phyloP scores from a whole-genome alignment of 2,888 invertebrate species.

The Ellobium chinense region DNA sequence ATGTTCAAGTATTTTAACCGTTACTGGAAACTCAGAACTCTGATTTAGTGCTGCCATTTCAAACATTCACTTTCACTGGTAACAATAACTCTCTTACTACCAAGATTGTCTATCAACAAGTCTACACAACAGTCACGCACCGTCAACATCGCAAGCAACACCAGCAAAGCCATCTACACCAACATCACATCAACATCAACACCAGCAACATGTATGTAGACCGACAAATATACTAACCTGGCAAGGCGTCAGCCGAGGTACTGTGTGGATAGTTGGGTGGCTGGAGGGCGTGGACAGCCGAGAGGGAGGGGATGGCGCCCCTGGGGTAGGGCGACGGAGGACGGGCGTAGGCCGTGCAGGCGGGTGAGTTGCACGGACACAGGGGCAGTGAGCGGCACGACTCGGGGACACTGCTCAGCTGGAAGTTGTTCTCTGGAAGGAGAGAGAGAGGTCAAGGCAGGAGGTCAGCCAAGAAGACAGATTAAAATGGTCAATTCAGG shows the following conservation, averaged over 20 bases:
- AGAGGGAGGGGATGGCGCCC: constrained; percentile 64
- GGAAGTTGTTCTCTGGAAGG: constrained; percentile 48
- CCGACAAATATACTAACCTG: constrained; percentile 56
- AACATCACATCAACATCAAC: too few relatives aligned
- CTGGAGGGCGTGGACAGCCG: constrained; percentile 70
- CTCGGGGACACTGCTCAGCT: constrained; percentile 49
- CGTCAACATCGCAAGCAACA: too few relatives aligned
- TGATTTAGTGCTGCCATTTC: too few relatives aligned
- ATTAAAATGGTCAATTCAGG: too few relatives aligned
- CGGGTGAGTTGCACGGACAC: constrained; percentile 49
- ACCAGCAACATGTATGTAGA: background rate
- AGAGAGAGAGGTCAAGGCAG: background rate
- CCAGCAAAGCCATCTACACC: too few relatives aligned
- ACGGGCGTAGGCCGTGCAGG: constrained; percentile 44
- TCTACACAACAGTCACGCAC: too few relatives aligned
- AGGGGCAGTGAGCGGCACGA: constrained; percentile 44
- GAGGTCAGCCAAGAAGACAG: too few relatives aligned
- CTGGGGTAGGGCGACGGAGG: constrained; percentile 45
- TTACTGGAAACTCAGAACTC: too few relatives aligned
- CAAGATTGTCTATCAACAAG: too few relatives aligned
- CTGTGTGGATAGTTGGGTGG: constrained; percentile 67
- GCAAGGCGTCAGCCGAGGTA: constrained; percentile 61
- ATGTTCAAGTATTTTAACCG: too few relatives aligned
- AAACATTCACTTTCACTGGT: too few relatives aligned
- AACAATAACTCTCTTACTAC: too few relatives aligned